Evolutionary conservation across 2,113 vertebrate genomes (phyloP).

Genomic region (Tachysurus vachellii): DNA sequence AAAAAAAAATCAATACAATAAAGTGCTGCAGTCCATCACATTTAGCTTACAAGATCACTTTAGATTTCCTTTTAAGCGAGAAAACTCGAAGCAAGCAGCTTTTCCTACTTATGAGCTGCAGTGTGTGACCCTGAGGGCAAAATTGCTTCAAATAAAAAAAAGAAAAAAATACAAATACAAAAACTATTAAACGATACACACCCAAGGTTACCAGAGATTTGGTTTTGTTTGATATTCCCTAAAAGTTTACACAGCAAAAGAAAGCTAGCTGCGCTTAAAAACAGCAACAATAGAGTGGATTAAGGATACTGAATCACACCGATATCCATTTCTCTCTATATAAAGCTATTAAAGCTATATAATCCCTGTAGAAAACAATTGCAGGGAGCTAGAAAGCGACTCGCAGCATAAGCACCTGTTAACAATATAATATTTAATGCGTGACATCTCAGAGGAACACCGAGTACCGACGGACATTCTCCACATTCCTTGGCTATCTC

Average conservation of each 20-base stretch:
- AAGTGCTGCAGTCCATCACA: neutral
- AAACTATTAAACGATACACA: conserved; percentile 39
- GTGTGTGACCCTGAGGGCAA: conserved; percentile 12
- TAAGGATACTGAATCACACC: neutral
- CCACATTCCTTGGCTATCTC: conserved; percentile 43
- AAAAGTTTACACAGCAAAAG: neutral
- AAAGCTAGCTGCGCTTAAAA: neutral
- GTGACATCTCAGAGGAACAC: conserved; percentile 22
- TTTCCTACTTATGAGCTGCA: neutral
- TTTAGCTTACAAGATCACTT: too few relatives aligned
- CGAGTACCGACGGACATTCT: conserved; percentile 30
- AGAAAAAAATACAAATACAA: conserved; percentile 31
- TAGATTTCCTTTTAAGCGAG: neutral
- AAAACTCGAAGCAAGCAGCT: neutral
- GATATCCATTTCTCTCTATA: neutral
- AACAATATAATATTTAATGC: conserved; percentile 49
- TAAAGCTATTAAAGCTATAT: neutral
- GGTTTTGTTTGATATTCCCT: neutral
- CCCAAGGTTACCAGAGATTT: neutral
- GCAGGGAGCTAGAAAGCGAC: conserved; percentile 20
- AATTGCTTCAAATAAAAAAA: conserved; percentile 45
- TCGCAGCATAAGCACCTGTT: conserved; percentile 35
- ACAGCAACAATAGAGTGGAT: neutral
- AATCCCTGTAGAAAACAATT: neutral
- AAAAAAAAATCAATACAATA: neutral